Evolutionary conservation across 1,140 invertebrate species (phyloP).

Genomic region (Medauroidea extradentata): DNA sequence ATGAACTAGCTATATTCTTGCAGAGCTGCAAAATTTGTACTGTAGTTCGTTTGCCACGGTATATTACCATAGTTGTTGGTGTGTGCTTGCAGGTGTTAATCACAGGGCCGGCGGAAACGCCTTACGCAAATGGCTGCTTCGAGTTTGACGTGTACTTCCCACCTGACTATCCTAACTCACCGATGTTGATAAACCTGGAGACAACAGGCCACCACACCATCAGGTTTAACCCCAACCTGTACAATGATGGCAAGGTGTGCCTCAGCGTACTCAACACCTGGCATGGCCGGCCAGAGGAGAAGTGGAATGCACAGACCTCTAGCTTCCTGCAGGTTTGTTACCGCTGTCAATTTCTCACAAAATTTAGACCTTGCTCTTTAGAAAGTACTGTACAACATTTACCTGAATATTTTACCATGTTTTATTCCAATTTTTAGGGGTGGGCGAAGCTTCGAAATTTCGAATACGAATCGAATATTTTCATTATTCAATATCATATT

Average conservation of each 20-base stretch:
- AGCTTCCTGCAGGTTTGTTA: constrained; percentile 82
- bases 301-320: constrained; percentile 96
- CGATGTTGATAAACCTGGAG: constrained; percentile 85
- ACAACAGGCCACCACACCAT: constrained; percentile 92
- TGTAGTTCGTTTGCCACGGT: no score
- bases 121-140: constrained; percentile 86
- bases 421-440: no score
- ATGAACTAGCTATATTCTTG: no score
- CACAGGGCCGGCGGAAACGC: constrained; percentile 84
- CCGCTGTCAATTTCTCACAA: not conserved
- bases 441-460: no score
- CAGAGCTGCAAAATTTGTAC: no score
- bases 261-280: constrained; percentile 94
- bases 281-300: constrained; percentile 97
- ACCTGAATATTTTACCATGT: no score
- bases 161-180: constrained; percentile 73
- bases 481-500: no score
- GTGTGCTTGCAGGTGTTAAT: constrained; percentile 70
- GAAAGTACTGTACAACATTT: no score
- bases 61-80: no score
- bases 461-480: no score
- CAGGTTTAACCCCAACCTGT: constrained; percentile 95
- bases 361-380: no score
- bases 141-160: constrained; percentile 91
- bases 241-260: constrained; percentile 96